Conservation (phyloP, 2,888 invertebrate genomes). For the Eristalinus aeneus region DNA sequence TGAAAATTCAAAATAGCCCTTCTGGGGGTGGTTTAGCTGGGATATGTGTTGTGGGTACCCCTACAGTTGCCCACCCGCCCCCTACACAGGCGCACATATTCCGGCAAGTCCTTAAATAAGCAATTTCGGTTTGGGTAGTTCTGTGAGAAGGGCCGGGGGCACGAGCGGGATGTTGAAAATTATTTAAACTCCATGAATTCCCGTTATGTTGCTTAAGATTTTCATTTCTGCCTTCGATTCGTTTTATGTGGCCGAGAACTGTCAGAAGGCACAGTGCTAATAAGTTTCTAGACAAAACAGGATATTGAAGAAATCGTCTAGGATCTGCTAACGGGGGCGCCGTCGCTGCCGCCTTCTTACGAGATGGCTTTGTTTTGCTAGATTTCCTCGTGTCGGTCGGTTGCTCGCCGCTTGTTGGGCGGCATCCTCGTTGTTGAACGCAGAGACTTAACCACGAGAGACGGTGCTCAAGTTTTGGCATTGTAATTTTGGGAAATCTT, state of each 20-base stretch:
- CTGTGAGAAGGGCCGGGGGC: background rate
- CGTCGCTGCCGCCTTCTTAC: constrained; percentile 49
- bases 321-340: constrained; percentile 33
- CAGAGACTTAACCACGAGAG: background rate
- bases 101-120: constrained; percentile 51
- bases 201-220: constrained; percentile 33
- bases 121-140: constrained; percentile 41
- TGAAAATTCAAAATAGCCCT: constrained; percentile 52
- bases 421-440: background rate
- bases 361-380: constrained; percentile 40
- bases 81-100: background rate
- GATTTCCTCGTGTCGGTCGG: background rate
- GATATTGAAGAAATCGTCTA: constrained; percentile 63
- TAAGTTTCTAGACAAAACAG: constrained; percentile 65
- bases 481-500: constrained; percentile 43
- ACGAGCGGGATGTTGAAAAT: constrained; percentile 23
- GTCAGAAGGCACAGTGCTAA: constrained; percentile 53
- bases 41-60: background rate
- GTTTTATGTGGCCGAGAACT: constrained; percentile 29
- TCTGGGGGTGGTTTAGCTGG: constrained; percentile 7
- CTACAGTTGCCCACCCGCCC: background rate
- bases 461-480: constrained; percentile 15
- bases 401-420: background rate
- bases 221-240: constrained; percentile 24
- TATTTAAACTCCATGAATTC: constrained; percentile 65